Conservation (phyloP, 35 echinoderm and acorn worm species). For the Amphiura filiformis region DNA sequence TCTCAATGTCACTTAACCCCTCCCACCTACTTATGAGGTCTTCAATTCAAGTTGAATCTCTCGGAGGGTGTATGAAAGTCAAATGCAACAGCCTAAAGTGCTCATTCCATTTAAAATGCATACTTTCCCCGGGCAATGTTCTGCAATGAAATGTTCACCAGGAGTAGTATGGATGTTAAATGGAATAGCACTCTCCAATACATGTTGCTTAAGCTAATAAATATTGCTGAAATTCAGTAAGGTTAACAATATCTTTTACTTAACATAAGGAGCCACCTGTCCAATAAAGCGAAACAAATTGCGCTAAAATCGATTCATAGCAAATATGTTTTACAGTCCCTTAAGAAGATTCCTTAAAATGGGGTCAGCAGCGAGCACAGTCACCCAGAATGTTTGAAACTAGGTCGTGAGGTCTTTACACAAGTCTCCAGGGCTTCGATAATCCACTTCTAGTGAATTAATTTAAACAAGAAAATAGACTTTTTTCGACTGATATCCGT, state of each 20-base stretch:
- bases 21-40: too few relatives aligned
- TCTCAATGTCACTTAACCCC: too few relatives aligned
- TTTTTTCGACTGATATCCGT: not conserved
- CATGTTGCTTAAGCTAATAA: too few relatives aligned
- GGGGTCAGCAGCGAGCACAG: not conserved
- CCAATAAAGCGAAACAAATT: not conserved
- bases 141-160: too few relatives aligned
- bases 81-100: too few relatives aligned
- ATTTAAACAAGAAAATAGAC: not conserved
- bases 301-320: not conserved
- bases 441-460: not conserved
- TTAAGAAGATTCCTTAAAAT: not conserved
- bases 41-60: too few relatives aligned
- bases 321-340: not conserved
- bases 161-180: too few relatives aligned
- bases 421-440: not conserved
- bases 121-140: too few relatives aligned
- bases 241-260: not conserved
- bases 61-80: too few relatives aligned
- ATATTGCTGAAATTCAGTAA: not conserved
- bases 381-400: not conserved
- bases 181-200: too few relatives aligned
- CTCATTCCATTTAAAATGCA: too few relatives aligned
- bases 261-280: not conserved
- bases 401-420: not conserved